Evolutionary conservation across 2,797 vertebrate species (phyloP), one percentile per base, ranked within the genome.

Genomic region (Acanthurus tractus): DNA sequence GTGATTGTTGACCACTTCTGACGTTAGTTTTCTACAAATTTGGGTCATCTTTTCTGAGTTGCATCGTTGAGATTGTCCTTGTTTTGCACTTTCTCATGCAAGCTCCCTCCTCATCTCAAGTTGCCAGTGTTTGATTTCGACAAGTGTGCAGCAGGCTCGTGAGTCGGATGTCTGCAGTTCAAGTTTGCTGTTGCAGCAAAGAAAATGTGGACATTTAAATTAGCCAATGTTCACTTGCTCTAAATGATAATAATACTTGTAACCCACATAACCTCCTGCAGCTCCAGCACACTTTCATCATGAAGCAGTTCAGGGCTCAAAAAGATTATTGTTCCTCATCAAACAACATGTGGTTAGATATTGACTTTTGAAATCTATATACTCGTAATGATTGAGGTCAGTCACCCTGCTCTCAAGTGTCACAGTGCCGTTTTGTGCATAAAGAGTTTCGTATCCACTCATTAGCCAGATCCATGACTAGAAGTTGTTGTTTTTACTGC

Each of bases 331-430:
- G 11, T 48, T 53, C 61, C 57, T 69, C 9, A 72, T 76, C 64
- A 70, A 64, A 71, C 72, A 61, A 29, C 62, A 18, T 34, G 45
- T 73, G 57, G 55, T 53, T 73, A 69, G 84, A 72, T 76, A 81
- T 78, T 77, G 80, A 79, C 71, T 69, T 49, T 25, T 59, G 23
- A 63, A 66, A 10, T 18, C 18, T 18, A 22, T 53, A 34, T 23
- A 3, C 4, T 53, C 38, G 72, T 71, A 55, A 38, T 81, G 18
- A 44, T 48, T 12, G 44, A 63, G 63, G 25, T 67, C 67, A 40
- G 61, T 36, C 46, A 22, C 56, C 6, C 29, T 34, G 29, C 29
- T 34, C 29, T 34, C 29, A 34, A 34, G 6, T 50, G 15, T 10
- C 36, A 65, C 29, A 23, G 56, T 58, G 34, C 40, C 42, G 23